A percentile compares a stretch with the other conserved stretches of the same genome.
Conservation (phyloP, 92 coral and sea anemone genomes). For the Bergia sp. region DNA sequence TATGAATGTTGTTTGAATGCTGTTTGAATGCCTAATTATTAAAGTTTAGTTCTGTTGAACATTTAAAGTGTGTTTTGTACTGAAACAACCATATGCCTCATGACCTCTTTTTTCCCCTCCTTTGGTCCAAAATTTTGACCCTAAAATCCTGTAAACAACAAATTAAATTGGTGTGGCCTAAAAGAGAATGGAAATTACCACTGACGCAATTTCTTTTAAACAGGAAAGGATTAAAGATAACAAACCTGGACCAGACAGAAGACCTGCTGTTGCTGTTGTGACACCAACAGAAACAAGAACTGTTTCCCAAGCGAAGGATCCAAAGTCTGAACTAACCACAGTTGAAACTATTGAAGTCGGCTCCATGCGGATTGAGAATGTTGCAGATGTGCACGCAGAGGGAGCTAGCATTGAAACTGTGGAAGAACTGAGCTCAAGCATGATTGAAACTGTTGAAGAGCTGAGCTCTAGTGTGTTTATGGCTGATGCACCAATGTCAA, state of each 20-base stretch:
- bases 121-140: too few relatives aligned
- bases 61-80: too few relatives aligned
- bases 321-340: slow-evolving; percentile 46
- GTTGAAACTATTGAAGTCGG: slow-evolving; percentile 69
- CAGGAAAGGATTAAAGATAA: slow-evolving; percentile 77
- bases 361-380: slow-evolving; percentile 58
- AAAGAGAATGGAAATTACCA: too few relatives aligned
- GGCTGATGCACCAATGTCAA: slow-evolving; percentile 60
- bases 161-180: too few relatives aligned
- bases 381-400: slow-evolving; percentile 52
- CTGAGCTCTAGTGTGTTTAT: slow-evolving; percentile 78
- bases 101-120: too few relatives aligned
- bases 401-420: slow-evolving; percentile 80
- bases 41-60: too few relatives aligned
- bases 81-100: too few relatives aligned
- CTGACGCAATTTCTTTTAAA: background rate
- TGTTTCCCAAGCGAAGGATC: slow-evolving; percentile 54
- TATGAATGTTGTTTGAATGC: too few relatives aligned
- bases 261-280: slow-evolving; percentile 60
- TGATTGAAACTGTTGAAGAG: slow-evolving; percentile 89
- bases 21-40: too few relatives aligned
- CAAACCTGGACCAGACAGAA: slow-evolving; percentile 64
- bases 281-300: slow-evolving; percentile 50
- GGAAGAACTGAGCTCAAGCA: slow-evolving; percentile 72
- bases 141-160: too few relatives aligned